Evolutionary conservation across 1,140 invertebrate species (phyloP), one percentile per base, ranked within the genome.

Genomic region (Tetramorium alpestre): DNA sequence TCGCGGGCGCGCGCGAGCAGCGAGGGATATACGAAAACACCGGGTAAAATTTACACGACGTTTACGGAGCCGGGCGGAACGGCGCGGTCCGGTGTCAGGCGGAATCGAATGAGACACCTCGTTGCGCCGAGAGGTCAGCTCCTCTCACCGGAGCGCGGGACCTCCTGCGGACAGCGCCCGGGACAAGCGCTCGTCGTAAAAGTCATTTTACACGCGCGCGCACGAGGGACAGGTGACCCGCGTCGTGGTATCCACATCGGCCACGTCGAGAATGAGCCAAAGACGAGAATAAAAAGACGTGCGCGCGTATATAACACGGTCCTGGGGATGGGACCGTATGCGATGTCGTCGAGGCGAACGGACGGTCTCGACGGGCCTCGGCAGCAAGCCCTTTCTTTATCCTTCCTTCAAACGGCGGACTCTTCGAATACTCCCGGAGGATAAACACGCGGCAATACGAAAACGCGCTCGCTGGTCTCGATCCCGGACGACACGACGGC

Each of bases 1-100:
- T 89, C 80, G 73, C 80, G 78, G 54, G 86, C 67, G 80, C 28
- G 86, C 67, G 85, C 54, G 81, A 87, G 44, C 16, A 58, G 41
- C 2, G 22, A 41, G 38, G 3, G 33, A 56, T 18, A 44, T 33
- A 54, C 87, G 85, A 90, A 69, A 13, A 25, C 93, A 92, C 88
- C 92, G 93, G 93, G 94, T 94, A 93, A 94, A 95, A 94, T 94
- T 95, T 95, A 94, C 90, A 93, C 91, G 94, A 94, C 93, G 93
- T 95, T 95, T 94, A 94, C 92, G 89, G 88, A 94, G 93, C 93
- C 93, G 44, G 58, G 10, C 51, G 8, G 44, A n/a, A 16, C 65
- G 78, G 33, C 16, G 62, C 62, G 58, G 18, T 49, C 28, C 64
- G 54, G 90, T 93, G 93, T 94, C 93, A 92, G 91, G 77, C 88